phyloP scores from a whole-genome alignment of 1,140 invertebrate species.

The Lycorma delicatula region DNA sequence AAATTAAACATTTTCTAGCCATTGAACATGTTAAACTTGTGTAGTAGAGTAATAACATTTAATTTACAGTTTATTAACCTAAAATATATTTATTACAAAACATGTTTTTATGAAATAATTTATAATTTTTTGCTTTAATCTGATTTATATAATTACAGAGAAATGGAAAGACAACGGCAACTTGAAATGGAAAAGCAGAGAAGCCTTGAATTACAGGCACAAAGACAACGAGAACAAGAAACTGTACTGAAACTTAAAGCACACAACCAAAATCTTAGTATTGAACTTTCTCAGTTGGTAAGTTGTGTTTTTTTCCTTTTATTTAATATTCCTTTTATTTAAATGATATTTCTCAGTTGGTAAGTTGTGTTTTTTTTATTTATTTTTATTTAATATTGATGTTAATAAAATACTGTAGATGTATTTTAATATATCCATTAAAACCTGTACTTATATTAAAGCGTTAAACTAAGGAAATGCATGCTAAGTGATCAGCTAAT shows the following conservation, averaged over 20 bases:
- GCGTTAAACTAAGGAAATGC: no score
- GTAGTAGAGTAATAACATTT: neutral
- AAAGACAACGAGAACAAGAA: conserved; percentile 80
- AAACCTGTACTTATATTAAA: no score
- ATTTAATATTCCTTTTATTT: neutral
- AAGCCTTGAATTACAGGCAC: conserved; percentile 72
- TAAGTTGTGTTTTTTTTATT: no score
- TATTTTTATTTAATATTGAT: no score
- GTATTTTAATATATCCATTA: no score
- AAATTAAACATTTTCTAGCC: conserved; percentile 1
- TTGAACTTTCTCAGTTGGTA: conserved; percentile 68
- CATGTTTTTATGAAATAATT: no score
- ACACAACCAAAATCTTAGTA: conserved; percentile 75
- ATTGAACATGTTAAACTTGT: no score
- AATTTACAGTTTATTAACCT: neutral
- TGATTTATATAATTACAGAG: no score
- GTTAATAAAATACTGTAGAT: neutral
- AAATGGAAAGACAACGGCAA: conserved; percentile 90
- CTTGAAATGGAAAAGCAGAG: conserved; percentile 94
- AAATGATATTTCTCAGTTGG: no score
- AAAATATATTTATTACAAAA: neutral
- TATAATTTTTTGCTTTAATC: no score
- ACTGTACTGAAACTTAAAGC: conserved; percentile 82
- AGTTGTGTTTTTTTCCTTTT: conserved; percentile 18
- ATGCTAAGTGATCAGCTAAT: no score